A percentile compares a stretch with the other conserved stretches of the same genome.
Evolutionary conservation across 2,113 vertebrate genomes (phyloP).

Genomic region (Cyanoliseus patagonus): DNA sequence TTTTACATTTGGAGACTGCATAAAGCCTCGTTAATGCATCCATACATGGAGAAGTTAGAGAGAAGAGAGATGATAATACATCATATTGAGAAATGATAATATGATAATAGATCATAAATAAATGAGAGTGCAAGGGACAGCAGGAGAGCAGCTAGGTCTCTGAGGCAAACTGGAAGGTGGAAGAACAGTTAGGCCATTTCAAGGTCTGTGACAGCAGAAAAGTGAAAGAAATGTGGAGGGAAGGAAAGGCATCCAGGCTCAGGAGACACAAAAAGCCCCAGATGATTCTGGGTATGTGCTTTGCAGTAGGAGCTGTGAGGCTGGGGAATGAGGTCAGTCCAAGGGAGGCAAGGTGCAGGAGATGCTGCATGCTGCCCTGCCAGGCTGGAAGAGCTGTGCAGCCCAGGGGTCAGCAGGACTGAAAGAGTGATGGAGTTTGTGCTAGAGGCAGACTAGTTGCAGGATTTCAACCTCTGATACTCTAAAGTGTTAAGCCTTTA

Average conservation of each 20-base stretch:
- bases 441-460: not conserved
- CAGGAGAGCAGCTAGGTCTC: not conserved
- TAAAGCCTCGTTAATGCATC: not conserved
- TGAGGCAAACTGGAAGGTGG: not conserved
- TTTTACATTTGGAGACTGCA: not conserved
- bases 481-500: not conserved
- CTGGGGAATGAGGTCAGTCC: not conserved
- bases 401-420: not conserved
- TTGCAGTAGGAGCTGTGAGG: not conserved
- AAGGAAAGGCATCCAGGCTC: not conserved
- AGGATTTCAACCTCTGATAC: not conserved
- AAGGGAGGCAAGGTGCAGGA: not conserved
- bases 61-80: not conserved
- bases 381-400: not conserved
- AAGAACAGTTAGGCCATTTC: not conserved
- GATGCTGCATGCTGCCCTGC: accelerated
- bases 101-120: not conserved
- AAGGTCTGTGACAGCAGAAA: not conserved
- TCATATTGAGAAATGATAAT: not conserved
- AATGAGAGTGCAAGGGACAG: not conserved
- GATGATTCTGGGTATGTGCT: not conserved
- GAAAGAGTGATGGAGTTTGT: accelerated
- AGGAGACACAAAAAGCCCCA: not conserved
- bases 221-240: not conserved
- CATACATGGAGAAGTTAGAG: not conserved